phyloP scores from a whole-genome alignment of 1,140 invertebrate species.

The Drosophila ercepeae region DNA sequence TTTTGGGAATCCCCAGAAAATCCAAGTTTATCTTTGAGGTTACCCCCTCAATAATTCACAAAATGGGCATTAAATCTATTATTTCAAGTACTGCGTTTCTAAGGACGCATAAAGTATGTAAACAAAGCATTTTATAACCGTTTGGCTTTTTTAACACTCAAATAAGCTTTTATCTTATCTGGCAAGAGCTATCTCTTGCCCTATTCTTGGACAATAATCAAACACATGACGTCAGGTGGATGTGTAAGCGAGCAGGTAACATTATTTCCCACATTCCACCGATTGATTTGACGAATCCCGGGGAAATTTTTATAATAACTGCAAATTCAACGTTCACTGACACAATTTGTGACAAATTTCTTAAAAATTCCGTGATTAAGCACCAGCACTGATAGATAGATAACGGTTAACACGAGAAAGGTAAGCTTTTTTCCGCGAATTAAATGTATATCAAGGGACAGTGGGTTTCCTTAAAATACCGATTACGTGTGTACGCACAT shows the following conservation, averaged over 20 bases:
- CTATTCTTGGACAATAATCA: slow-evolving; percentile 18
- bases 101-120: slow-evolving; percentile 8
- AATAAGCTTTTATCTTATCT: slow-evolving; percentile 38
- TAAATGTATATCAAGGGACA: neutral
- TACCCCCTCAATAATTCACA: neutral
- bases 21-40: too few species aligned
- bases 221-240: slow-evolving; percentile 47
- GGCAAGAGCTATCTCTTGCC: slow-evolving; percentile 8
- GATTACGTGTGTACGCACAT: slow-evolving; percentile 18
- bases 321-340: neutral
- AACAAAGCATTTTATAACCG: slow-evolving; percentile 16
- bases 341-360: slow-evolving; percentile 19
- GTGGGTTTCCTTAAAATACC: neutral
- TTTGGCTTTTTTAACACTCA: slow-evolving; percentile 8
- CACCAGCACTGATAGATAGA: neutral
- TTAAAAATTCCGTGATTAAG: slow-evolving; percentile 35
- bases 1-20: too few species aligned
- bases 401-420: neutral
- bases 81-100: neutral
- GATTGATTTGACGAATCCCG: neutral
- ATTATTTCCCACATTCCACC: slow-evolving; percentile 14
- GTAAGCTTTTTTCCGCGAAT: neutral
- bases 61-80: neutral
- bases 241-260: slow-evolving; percentile 13
- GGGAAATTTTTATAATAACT: neutral